Base-by-base conservation (phyloP, 2,113 vertebrate species). In the Cephalopholis sonnerati region DNA sequence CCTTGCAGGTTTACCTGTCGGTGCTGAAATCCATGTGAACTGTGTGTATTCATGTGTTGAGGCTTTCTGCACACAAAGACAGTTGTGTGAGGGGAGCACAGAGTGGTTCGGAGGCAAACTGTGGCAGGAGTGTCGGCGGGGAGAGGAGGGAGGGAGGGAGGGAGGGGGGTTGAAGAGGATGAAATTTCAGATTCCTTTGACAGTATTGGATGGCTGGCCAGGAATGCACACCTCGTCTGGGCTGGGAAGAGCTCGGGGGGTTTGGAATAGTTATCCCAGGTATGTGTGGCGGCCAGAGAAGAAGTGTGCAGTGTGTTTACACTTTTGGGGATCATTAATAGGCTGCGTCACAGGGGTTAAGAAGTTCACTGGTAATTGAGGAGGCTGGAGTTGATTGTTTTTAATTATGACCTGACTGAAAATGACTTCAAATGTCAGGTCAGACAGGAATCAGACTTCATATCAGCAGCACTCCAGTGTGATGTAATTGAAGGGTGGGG, bases 161-260 rank as follows among this genome's bases (percentile, higher is more conserved):
- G 48, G 69, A 66, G n/a, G 83, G 75, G 25, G 65, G 70, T 36
- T 44, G 58, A 9, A 79, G 65, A 71, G 92, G 91, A 91, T 93
- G 93, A 93, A 87, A 93, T 95, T 94, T 93, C 91, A 95, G 90
- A 93, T 92, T 93, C 92, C 79, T 90, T 83, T 90, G 81, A 90
- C 83, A 24, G 91, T 79, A 65, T 87, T 92, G 83, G 90, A 81
- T 89, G 73, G 84, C 85, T 18, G 76, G 69, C 81, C 81, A 90
- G 89, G 92, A 92, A 93, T 91, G 90, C 85, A 76, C 90, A 92
- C 89, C 87, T 89, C 71, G 78, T 76, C 84, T 84, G 86, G 81
- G 78, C 79, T 72, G 62, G 87, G 78, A 85, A 81, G 82, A 86
- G 87, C 75, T 79, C 7, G 24, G 68, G 84, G 75, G 82, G 77